Base-by-base conservation (phyloP, 2,888 invertebrate species). In the Oscheius myriophilus region DNA sequence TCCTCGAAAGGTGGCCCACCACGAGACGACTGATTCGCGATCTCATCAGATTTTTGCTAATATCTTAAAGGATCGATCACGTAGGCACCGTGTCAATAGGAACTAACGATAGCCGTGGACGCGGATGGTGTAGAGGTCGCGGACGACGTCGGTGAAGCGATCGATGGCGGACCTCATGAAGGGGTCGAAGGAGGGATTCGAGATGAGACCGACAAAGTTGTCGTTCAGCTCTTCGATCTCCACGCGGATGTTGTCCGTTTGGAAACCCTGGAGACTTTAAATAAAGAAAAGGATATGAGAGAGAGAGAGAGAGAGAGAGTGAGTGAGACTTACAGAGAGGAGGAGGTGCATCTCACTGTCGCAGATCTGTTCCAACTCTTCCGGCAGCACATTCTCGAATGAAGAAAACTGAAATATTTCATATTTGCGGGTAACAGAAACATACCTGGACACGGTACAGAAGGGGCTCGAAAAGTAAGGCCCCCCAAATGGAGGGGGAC, bases 161-260 rank as follows among this genome's bases (percentile, higher is more conserved):
- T 53, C 63, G 26, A 63, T 63, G 16, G 63, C 51, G 1, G 63
- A 51, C 63, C 63, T 63, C 16, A 63, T 51, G 41, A 52, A 63
- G 0, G 63, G 63, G 41, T 63, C 63, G 16, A 63, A 53, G 0
- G 63, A 63, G n/a, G 63, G 63, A 23, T 63, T 63, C 6, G 61
- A 26, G 1, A 16, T 46, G 49, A 61, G 21, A 16, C n/a, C 18
- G 1, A 18, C 26, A 4, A 49, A 49, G 18, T 26, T 46, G 4
- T 61, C 49, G 2, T 14, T 49, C 46, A 33, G 43, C 12, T 45
- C 25, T 18, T 61, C 46, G 39, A 63, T 42, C 14, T 41, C 25
- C 0, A 63, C 33, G n/a, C 63, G 63, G 52, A 63, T 63, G n/a
- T 63, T 63, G 14, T 52, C 53, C 39, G 63, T 23, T 43, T 63